Evolutionary conservation across 2,113 vertebrate species (phyloP), one percentile per base, ranked within the genome.

Genomic region (Boulengeromyrus knoepffleri): DNA sequence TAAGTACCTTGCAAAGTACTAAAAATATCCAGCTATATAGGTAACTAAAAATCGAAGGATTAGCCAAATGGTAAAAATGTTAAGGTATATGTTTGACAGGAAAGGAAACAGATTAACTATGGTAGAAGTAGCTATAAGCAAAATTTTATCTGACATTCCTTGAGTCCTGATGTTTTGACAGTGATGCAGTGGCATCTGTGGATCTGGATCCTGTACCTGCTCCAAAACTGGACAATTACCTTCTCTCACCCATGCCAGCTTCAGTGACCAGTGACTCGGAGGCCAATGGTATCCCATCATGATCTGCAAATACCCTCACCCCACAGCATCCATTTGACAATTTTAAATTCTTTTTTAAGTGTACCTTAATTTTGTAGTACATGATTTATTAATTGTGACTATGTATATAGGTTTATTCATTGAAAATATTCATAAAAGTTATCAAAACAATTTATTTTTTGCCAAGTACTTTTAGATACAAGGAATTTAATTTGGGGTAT

Each of bases 81-180:
- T 74, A 31, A 74, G n/a, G 66, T 77, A 39, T 39, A 39, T 36
- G 12, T 77, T 77, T 77, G 31, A 77, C 31, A 77, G 12, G 31
- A 4, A 9, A 17, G 36, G 9, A 39, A 77, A 77, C 36, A 6
- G 31, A 15, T 39, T 36, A 80, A 17, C 12, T 80, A 1, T 80
- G 31, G 15, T 80, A 80, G 13, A 80, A 42, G 13, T 80, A 42
- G 74, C 74, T 42, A 42, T 80, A 42, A 17, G 17, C 74, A 42
- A 36, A 17, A 42, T 80, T 80, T 42, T 7, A 8, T 19, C 31
- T 39, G 42, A 12, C 83, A 85, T 85, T 45, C 19, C 42, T 46
- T 21, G 39, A 12, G 19, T 21, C 39, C 89, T 86, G 3, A 77
- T 9, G 87, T 27, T 89, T 93, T 90, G 24, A 85, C 90, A 93